Base-by-base conservation (phyloP, 1,140 invertebrate species). In the Drosophila ercepeae region DNA sequence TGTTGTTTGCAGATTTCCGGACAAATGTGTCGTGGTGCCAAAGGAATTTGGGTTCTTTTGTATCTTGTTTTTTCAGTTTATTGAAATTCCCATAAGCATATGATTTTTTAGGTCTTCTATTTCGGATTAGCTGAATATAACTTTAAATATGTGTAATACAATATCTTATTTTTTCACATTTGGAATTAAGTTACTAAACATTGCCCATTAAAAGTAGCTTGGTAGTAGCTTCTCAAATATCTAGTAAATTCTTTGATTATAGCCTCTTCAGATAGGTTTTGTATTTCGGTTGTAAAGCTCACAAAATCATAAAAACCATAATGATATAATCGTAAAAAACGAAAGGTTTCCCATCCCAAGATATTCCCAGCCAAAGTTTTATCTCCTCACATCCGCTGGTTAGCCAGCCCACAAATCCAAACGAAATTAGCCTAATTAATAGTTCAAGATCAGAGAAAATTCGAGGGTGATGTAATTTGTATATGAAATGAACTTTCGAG, bases 371-470 rank as follows among this genome's bases (percentile, higher is more conserved):
- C 6, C 46, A 23, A 8, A 21, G 6, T 54, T 45, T 36, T 16
- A 58, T 41, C 18, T 25, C 25, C 14, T 54, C 21, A 65, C 71
- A 78, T 78, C 79, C 79, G 75, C 42, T 83, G 70, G 65, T 65
- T 41, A 46, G 45, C 13, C 58, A 63, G 58, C 59, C 70, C 36
- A 34, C 21, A 60, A 75, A 78, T 84, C 71, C 61, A 75, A 64
- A 36, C 18, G 16, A 64, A 74, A 64, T 67, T 78, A 52, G 63
- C 78, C 59, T 78, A 76, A 81, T 72, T 76, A 83, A 72, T 61
- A 89, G 71, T 68, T 81, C 63, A 73, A 78, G 60, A 57, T 68
- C 32, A 63, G 45, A 57, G 32, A 25, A 55, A 50, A 45, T 32
- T 57, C 41, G 3, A 48, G 21, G 50, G 45, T 69, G 57, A 68